These are phyloP conservation scores for Maccullochella peelii DNA, from an alignment of 2,113 vertebrate genomes.

Conservation along the genomic window DNA sequence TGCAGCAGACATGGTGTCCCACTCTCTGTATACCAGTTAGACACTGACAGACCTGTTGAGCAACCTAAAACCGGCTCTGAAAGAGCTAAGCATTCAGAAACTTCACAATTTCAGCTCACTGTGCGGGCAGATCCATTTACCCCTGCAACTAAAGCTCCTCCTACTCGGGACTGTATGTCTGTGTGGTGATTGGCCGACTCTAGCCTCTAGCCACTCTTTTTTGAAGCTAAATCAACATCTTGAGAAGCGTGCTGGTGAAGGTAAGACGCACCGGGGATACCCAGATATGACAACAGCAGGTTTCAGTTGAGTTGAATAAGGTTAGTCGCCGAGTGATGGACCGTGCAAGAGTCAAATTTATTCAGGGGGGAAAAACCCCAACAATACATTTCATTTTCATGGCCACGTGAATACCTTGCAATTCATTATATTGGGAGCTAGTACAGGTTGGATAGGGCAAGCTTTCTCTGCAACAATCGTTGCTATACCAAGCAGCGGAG, in stretches of 20 bases:
- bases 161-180: slow-evolving; percentile 15
- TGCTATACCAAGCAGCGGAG: neutral
- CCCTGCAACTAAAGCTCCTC: slow-evolving; percentile 53
- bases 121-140: slow-evolving; percentile 56
- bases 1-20: slow-evolving; percentile 71
- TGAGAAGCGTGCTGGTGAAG: slow-evolving; percentile 44
- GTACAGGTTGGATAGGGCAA: neutral
- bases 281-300: no score
- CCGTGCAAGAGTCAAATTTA: neutral
- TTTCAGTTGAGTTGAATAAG: neutral
- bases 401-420: slow-evolving; percentile 19
- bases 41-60: slow-evolving; percentile 73
- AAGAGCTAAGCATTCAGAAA: slow-evolving; percentile 60
- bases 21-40: slow-evolving; percentile 32
- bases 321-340: neutral
- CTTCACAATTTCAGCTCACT: slow-evolving; percentile 65
- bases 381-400: neutral
- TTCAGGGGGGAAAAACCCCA: neutral
- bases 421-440: slow-evolving; percentile 1
- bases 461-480: neutral
- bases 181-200: slow-evolving; percentile 56
- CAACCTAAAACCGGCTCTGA: slow-evolving; percentile 49
- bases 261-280: neutral
- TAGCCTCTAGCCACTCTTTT: slow-evolving; percentile 5
- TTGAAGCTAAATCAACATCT: slow-evolving; percentile 11